phyloP scores from a whole-genome alignment of 2,888 invertebrate species.

The Eucera pruinosa region DNA sequence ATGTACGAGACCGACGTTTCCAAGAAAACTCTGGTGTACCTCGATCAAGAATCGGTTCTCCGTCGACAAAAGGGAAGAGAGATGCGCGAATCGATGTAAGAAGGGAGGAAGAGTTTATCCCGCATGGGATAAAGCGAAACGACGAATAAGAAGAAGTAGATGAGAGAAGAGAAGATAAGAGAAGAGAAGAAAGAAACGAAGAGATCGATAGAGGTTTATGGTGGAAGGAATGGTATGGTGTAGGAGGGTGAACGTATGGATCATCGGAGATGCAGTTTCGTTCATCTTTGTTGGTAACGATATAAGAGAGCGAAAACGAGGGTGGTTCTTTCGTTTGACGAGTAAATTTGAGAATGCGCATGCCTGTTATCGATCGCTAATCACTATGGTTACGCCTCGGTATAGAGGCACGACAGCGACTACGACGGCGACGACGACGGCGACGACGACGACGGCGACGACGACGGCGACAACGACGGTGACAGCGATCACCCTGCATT shows the following conservation, averaged over 20 bases:
- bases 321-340: conserved; percentile 53
- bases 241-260: background rate
- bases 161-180: no score
- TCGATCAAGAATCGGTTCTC: no score
- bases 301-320: conserved; percentile 21
- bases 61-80: no score
- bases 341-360: conserved; percentile 72
- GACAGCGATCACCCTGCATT: conserved; percentile 58
- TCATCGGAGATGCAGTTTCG: background rate
- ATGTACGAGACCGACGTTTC: no score
- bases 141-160: no score
- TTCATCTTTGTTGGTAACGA: conserved; percentile 2
- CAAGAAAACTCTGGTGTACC: no score
- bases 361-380: conserved; percentile 80
- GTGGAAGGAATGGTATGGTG: background rate
- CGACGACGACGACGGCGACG: conserved; percentile 47
- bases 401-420: conserved; percentile 63
- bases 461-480: conserved; percentile 43
- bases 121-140: no score
- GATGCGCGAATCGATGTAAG: no score
- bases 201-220: background rate
- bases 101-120: background rate
- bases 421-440: conserved; percentile 45
- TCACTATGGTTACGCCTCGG: conserved; percentile 81
- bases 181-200: background rate